Percentiles rank a stretch among this genome's conserved stretches.
Conservation (phyloP, 2,888 invertebrate species). For the Zelleria hepariella region DNA sequence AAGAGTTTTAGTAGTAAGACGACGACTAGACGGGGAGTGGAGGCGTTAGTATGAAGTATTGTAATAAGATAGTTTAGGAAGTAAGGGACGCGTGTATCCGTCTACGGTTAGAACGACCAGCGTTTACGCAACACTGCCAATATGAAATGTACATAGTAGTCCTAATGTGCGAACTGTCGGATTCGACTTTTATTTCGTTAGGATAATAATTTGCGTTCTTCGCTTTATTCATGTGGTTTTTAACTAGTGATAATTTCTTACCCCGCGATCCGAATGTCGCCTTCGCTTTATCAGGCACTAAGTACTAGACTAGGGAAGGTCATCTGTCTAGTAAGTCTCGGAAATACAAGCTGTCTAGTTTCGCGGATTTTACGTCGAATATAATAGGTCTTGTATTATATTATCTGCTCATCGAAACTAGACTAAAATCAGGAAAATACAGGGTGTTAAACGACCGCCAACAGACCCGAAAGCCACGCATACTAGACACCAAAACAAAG, state of each 20-base stretch:
- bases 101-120: constrained; percentile 38
- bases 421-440: no score
- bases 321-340: not conserved
- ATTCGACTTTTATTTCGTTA: not conserved
- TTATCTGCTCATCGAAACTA: no score
- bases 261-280: constrained; percentile 25
- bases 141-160: constrained; percentile 49
- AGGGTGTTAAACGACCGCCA: no score
- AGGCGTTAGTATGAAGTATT: not conserved
- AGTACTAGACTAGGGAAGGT: not conserved
- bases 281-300: constrained; percentile 28
- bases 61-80: not conserved
- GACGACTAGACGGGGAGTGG: constrained; percentile 14
- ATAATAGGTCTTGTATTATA: no score
- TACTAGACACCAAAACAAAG: no score
- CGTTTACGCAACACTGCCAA: constrained; percentile 62
- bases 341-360: not conserved
- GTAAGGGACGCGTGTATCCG: not conserved
- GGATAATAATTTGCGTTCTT: constrained; percentile 35
- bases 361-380: not conserved
- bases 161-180: constrained; percentile 6
- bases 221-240: constrained; percentile 24
- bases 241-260: constrained; percentile 16
- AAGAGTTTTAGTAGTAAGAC: constrained; percentile 27
- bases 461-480: no score